Evolutionary conservation across 2,113 vertebrate genomes (phyloP).

Genomic region (Nibea albiflora): DNA sequence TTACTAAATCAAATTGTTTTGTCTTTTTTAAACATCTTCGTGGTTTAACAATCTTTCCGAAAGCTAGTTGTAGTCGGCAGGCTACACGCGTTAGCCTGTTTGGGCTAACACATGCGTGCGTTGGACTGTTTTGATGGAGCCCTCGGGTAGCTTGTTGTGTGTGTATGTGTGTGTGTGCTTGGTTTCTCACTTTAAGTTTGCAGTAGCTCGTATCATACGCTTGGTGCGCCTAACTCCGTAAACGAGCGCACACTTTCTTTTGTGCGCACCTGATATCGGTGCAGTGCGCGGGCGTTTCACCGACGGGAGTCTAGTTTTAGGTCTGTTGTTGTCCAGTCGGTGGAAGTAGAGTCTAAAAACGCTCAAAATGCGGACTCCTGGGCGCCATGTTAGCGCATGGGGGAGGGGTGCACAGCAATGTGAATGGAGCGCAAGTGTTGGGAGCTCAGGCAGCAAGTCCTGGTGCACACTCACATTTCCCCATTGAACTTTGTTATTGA

Average conservation of each 20-base stretch:
- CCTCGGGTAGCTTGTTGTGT: conserved; percentile 60
- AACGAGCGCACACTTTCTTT: not conserved
- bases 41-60: no score
- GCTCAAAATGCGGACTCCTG: conserved; percentile 64
- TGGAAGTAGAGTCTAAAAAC: conserved; percentile 27
- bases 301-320: not conserved
- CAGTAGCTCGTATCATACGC: conserved; percentile 25
- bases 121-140: conserved; percentile 64
- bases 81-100: conserved; percentile 49
- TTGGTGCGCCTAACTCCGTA: conserved; percentile 9
- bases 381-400: conserved; percentile 93
- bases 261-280: conserved; percentile 2
- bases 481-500: conserved; percentile 24
- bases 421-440: conserved; percentile 59
- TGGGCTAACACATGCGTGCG: conserved; percentile 51
- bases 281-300: not conserved
- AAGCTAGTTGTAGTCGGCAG: not conserved
- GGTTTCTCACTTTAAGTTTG: conserved; percentile 54
- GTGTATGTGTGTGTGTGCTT: not conserved
- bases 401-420: conserved; percentile 79
- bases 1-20: not conserved
- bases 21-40: no score
- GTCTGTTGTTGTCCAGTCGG: not conserved
- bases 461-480: conserved; percentile 13
- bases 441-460: conserved; percentile 14